A percentile compares a stretch with the other conserved stretches of the same genome.
These are phyloP conservation scores for Anticlea derivata DNA, from an alignment of 2,888 invertebrate species.

Conservation along the genomic window DNA sequence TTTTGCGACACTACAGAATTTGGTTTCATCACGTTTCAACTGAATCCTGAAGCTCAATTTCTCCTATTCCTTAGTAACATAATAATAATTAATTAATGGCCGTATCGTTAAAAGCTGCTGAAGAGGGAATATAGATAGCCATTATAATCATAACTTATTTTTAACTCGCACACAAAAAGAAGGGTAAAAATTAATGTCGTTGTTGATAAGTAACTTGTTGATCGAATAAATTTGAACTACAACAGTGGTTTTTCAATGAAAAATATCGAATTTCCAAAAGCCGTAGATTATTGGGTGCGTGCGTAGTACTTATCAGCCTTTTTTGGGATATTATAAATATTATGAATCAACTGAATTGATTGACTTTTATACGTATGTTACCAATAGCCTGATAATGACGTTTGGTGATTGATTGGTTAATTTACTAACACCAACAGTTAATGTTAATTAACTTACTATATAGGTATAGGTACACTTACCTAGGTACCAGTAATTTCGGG, in stretches of 20 bases:
- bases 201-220: neutral
- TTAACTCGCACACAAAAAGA: neutral
- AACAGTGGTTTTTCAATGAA: too few species aligned
- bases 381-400: too few species aligned
- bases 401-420: too few species aligned
- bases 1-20: neutral
- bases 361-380: too few species aligned
- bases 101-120: neutral
- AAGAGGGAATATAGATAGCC: neutral
- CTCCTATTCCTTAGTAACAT: neutral
- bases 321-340: too few species aligned
- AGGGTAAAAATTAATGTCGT: neutral
- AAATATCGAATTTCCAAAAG: too few species aligned
- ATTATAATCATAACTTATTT: slow-evolving; percentile 5
- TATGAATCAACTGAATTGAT: too few species aligned
- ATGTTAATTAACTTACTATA: too few species aligned
- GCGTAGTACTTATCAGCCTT: too few species aligned
- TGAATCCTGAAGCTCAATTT: neutral
- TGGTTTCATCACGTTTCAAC: neutral
- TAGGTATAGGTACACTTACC: slow-evolving; percentile 1
- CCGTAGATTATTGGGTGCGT: too few species aligned
- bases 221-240: too few species aligned
- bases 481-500: slow-evolving; percentile 12
- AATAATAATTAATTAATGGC: neutral
- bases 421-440: too few species aligned